These are phyloP conservation scores for Ormyrus nitidulus DNA, from an alignment of 2,888 invertebrate genomes.

Conservation along the genomic window DNA sequence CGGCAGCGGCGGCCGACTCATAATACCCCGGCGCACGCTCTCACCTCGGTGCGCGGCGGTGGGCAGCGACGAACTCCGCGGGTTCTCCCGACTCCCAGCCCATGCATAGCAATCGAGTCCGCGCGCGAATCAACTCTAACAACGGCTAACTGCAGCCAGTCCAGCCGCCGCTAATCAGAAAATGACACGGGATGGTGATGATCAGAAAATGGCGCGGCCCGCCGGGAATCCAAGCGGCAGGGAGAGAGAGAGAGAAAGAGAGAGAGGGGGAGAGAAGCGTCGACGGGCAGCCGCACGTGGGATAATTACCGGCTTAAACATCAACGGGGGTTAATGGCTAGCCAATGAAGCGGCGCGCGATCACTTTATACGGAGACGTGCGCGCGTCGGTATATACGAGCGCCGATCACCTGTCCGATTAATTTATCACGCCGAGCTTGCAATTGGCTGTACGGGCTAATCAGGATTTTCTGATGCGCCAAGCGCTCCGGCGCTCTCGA, in stretches of 20 bases:
- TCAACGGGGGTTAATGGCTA: constrained; percentile 67
- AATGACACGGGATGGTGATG: constrained; percentile 74
- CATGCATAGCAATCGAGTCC: constrained; percentile 74
- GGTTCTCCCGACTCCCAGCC: constrained; percentile 70
- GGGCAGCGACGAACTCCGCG: constrained; percentile 58
- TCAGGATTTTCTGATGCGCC: constrained; percentile 25
- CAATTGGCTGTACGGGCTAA: background rate
- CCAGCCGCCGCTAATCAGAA: constrained; percentile 74
- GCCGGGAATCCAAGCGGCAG: constrained; percentile 36
- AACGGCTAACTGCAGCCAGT: constrained; percentile 75
- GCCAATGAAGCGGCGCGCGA: constrained; percentile 63
- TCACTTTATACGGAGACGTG: constrained; percentile 56
- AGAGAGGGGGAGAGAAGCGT: background rate
- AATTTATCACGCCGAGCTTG: constrained; percentile 39
- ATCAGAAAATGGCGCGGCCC: constrained; percentile 73
- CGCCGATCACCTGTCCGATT: constrained; percentile 46
- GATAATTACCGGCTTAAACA: constrained; percentile 72
- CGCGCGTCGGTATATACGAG: background rate
- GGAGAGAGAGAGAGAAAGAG: background rate
- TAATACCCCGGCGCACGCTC: constrained; percentile 21
- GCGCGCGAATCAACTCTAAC: constrained; percentile 64
- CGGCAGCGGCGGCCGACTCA: background rate
- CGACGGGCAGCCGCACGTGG: constrained; percentile 58
- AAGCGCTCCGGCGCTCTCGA: background rate
- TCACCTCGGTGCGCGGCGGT: constrained; percentile 11